Evolutionary conservation across 2,888 invertebrate species (phyloP).

Genomic region (Chirona hameri): DNA sequence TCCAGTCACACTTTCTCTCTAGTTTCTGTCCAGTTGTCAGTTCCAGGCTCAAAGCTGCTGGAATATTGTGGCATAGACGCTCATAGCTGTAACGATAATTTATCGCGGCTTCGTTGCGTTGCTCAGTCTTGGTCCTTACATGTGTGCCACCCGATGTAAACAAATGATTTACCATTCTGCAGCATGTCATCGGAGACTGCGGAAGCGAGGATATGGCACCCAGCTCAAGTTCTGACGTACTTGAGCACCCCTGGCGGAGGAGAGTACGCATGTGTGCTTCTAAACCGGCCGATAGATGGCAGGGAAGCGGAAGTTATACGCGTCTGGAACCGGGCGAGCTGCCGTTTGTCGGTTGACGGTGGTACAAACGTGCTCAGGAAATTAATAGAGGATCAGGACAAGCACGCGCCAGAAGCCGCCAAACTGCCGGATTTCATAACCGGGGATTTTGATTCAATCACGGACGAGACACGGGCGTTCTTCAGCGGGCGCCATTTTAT

Average conservation of each 20-base stretch:
- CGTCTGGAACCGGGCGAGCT: constrained; percentile 34
- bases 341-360: constrained; percentile 75
- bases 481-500: constrained; percentile 52
- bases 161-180: too few species aligned
- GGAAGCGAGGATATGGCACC: not conserved
- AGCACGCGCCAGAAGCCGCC: constrained; percentile 34
- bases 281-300: constrained; percentile 22
- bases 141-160: not conserved
- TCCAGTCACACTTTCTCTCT: too few species aligned
- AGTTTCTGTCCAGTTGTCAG: too few species aligned
- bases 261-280: constrained; percentile 25
- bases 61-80: not conserved
- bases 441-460: constrained; percentile 86
- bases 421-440: constrained; percentile 61
- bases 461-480: constrained; percentile 55
- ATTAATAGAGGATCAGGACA: constrained; percentile 57
- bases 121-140: not conserved
- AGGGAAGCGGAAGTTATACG: not conserved
- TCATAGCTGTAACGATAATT: not conserved
- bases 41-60: too few species aligned
- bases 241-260: not conserved
- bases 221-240: not conserved
- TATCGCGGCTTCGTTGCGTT: not conserved
- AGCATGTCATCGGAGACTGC: too few species aligned
- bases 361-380: constrained; percentile 71